Base-by-base conservation (phyloP, 2,888 invertebrate genomes). In the Ormyrus labotus region DNA sequence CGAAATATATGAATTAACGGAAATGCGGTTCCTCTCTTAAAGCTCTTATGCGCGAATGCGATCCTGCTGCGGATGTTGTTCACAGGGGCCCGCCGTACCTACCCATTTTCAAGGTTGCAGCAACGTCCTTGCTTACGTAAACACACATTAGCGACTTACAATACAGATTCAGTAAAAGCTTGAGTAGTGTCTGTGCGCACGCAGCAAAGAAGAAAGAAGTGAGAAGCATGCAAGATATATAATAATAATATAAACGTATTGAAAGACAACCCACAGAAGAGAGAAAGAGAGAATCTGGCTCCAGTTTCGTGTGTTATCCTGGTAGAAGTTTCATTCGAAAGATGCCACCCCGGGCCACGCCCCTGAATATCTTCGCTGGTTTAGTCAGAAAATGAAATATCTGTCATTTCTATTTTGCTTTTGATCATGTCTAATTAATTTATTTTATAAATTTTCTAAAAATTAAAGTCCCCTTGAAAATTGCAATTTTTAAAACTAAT, bases 341-440 rank as follows among this genome's bases (percentile, higher is more conserved):
- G 89, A 89, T 89, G 89, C 88, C 88, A 89, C 89, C 85, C 88
- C 85, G 87, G 85, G 86, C 89, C 89, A 89, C 89, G 88, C 89
- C 89, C 88, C 86, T 75, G 75, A 48, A 73, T 57, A 64, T 80
- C 81, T 83, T 80, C 78, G n/a, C 34, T 34, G 34, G 34, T 2
- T 2, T 34, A 1, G 34, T 34, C 34, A 34, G 34, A 34, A 34
- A 34, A 34, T 34, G 34, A 34, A 34, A 34, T 34, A 34, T 34
- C 34, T 34, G 34, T 34, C 34, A 34, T 34, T 34, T 1, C 34
- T 1, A 34, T 34, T 34, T 34, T 34, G 34, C 34, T 34, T 34
- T 34, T 34, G 34, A 34, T 34, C 34, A 0, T 34, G 2, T 34
- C 34, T 34, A 34, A 34, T 34, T 34, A 34, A 34, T 34, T 34